Conservation (phyloP, 2,113 vertebrate species). For the Sylvietta virens region DNA sequence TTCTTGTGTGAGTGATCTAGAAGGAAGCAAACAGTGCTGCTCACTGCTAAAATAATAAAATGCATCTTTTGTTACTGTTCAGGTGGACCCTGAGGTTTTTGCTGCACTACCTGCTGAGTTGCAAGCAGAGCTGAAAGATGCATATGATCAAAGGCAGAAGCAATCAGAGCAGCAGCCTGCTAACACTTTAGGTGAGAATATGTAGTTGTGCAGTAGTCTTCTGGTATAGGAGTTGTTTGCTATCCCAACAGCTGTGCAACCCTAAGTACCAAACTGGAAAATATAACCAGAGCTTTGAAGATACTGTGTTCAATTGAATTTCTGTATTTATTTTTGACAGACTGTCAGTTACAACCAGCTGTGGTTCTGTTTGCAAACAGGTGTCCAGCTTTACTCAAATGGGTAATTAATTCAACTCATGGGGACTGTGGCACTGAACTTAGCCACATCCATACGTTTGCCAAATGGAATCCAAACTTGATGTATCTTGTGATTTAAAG, state of each 20-base stretch:
- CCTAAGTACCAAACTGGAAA: neutral
- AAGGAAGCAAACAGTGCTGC: neutral
- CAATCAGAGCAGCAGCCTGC: conserved; percentile 70
- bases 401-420: neutral
- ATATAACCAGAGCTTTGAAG: neutral
- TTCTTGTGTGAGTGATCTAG: neutral
- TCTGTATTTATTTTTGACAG: neutral
- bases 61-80: neutral
- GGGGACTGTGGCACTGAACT: neutral
- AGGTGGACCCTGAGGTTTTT: conserved; percentile 98
- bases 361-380: conserved; percentile 6
- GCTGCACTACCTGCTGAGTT: conserved; percentile 91
- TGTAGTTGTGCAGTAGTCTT: neutral
- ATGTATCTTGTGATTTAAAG: neutral
- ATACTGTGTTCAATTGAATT: neutral
- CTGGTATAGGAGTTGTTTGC: neutral
- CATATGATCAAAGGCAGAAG: conserved; percentile 80
- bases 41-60: neutral
- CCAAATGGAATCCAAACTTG: neutral
- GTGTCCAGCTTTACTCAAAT: neutral
- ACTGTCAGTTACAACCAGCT: neutral
- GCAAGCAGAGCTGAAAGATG: conserved; percentile 90
- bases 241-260: neutral
- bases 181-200: conserved; percentile 45
- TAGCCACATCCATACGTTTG: neutral